A percentile compares a stretch with the other conserved stretches of the same genome.
These are phyloP conservation scores for Fukomys damarensis DNA, from an alignment of 2,113 vertebrate genomes.

Conservation along the genomic window DNA sequence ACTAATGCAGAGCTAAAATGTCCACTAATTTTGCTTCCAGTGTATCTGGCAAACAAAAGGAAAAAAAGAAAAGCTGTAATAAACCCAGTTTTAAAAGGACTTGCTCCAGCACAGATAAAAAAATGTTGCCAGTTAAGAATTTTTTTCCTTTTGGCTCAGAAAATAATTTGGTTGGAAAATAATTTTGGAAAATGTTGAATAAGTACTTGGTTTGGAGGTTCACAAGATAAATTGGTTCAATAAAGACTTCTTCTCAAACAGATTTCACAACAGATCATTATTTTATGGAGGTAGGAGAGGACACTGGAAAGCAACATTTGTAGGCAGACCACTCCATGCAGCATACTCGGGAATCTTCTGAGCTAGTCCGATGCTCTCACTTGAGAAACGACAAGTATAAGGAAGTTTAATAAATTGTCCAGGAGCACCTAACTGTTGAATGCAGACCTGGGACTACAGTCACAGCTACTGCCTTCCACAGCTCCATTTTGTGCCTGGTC, in stretches of 20 bases:
- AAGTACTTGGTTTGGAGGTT: not conserved
- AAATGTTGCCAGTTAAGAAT: not conserved
- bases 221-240: not conserved
- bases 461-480: fast-evolving
- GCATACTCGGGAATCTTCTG: not conserved
- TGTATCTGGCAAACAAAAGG: not conserved
- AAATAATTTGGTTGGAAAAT: not conserved
- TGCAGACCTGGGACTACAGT: not conserved
- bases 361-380: not conserved
- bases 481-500: no score
- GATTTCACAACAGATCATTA: not conserved
- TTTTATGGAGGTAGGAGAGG: not conserved
- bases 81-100: not conserved
- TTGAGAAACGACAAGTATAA: not conserved
- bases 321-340: not conserved
- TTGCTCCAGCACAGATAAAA: not conserved
- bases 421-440: not conserved
- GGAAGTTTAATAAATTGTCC: no score
- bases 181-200: constrained; percentile 7
- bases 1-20: not conserved
- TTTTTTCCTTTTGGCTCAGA: not conserved
- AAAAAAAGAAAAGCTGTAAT: not conserved
- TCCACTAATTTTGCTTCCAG: not conserved
- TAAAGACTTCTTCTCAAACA: not conserved
- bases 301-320: not conserved